These are phyloP conservation scores for Catharus fuscescens DNA, from an alignment of 2,113 vertebrate species.

Conservation along the genomic window DNA sequence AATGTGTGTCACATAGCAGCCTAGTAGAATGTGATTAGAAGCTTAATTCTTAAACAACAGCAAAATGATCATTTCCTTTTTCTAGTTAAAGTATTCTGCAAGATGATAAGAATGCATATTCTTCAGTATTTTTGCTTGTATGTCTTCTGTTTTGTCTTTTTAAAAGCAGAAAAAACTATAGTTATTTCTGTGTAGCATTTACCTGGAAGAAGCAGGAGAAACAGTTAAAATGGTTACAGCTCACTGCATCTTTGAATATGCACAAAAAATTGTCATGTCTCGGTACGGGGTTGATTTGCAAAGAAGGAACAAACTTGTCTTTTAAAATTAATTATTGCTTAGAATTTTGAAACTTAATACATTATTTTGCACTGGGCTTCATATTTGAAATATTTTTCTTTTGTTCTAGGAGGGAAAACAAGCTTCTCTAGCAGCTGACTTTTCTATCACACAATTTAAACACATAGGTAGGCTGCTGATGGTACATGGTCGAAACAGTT, in stretches of 20 bases:
- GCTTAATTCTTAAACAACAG: neutral
- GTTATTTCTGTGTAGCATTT: neutral
- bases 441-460: constrained; percentile 95
- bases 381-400: neutral
- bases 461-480: constrained; percentile 93
- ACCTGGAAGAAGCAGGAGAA: neutral
- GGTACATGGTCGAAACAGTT: constrained; percentile 98
- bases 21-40: neutral
- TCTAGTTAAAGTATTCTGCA: neutral
- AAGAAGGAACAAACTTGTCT: neutral
- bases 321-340: neutral
- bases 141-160: neutral
- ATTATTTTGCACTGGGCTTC: neutral
- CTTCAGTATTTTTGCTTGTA: neutral
- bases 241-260: neutral
- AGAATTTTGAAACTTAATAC: neutral
- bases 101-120: neutral
- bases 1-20: neutral
- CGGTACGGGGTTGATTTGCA: neutral
- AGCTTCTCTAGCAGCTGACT: constrained; percentile 95
- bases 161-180: neutral
- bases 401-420: constrained; percentile 91
- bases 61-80: neutral
- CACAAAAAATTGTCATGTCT: neutral
- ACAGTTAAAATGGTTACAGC: neutral